Evolutionary conservation across 2,797 vertebrate genomes (phyloP).

Genomic region (Catostomus latipinnis): DNA sequence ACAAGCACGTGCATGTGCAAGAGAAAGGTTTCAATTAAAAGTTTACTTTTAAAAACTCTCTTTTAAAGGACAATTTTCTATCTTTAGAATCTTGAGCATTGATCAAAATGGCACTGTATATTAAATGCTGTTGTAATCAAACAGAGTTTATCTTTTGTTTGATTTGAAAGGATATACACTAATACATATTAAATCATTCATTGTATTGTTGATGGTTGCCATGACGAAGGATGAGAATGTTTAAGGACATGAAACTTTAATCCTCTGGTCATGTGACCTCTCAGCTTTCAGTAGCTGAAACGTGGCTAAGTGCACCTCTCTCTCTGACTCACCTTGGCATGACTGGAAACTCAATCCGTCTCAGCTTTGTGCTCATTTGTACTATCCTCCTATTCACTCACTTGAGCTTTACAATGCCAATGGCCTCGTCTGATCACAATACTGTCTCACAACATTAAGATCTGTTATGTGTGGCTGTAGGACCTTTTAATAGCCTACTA

Average conservation of each 20-base stretch:
- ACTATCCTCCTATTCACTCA: not conserved
- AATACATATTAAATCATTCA: not conserved
- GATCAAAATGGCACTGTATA: not conserved
- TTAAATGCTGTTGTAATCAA: not conserved
- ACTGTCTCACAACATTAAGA: not conserved
- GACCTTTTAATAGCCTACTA: not conserved
- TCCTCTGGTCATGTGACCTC: conserved; percentile 51
- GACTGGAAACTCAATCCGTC: conserved; percentile 39
- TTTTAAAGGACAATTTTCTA: not conserved
- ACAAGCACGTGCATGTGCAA: not conserved
- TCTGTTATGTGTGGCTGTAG: not conserved
- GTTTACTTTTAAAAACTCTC: not conserved
- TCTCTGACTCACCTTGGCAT: conserved; percentile 37
- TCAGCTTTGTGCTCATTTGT: not conserved
- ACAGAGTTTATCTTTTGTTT: not conserved
- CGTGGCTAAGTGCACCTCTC: conserved; percentile 29
- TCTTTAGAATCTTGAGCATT: not conserved
- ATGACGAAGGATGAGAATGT: conserved; percentile 30
- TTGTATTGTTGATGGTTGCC: conserved; percentile 8
- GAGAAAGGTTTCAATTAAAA: not conserved
- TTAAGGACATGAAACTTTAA: conserved; percentile 49
- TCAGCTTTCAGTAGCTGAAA: conserved; percentile 25
- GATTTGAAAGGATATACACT: not conserved
- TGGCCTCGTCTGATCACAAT: not conserved
- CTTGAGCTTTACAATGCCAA: not conserved